These are phyloP conservation scores for Tipula unca DNA, from an alignment of 2,888 invertebrate genomes.

Conservation along the genomic window DNA sequence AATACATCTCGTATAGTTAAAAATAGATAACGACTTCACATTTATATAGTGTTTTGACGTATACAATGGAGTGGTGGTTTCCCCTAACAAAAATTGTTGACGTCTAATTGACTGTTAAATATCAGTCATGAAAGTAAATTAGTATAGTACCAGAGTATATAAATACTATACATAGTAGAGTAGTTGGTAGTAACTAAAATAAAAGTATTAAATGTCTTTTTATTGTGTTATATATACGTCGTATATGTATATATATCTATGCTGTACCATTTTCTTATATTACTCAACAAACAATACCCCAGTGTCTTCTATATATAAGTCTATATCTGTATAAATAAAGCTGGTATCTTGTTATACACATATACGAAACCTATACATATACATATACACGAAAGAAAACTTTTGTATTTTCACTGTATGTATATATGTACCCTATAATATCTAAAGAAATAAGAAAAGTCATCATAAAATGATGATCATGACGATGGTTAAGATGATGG, in stretches of 20 bases:
- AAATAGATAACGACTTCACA: not conserved
- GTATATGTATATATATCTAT: no score
- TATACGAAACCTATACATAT: no score
- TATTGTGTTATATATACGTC: no score
- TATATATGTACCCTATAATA: not conserved
- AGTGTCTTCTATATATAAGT: not conserved
- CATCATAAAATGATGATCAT: conserved; percentile 1
- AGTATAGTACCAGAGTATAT: not conserved
- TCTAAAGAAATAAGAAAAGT: not conserved
- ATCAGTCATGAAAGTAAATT: not conserved
- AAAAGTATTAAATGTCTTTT: conserved; percentile 14
- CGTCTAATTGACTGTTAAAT: not conserved
- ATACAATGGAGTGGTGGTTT: not conserved
- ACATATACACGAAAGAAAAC: not conserved
- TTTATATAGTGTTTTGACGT: not conserved
- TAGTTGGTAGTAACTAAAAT: not conserved
- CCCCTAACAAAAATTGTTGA: not conserved
- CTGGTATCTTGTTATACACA: no score
- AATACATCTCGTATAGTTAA: not conserved
- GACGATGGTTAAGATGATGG: not conserved
- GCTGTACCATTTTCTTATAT: not conserved
- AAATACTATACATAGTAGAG: no score
- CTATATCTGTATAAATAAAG: not conserved
- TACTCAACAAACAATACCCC: not conserved
- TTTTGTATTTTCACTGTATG: not conserved